Evolutionary conservation across 2,797 vertebrate species (phyloP), one percentile per base, ranked within the genome.

Genomic region (Microctenopoma steveboyesi): DNA sequence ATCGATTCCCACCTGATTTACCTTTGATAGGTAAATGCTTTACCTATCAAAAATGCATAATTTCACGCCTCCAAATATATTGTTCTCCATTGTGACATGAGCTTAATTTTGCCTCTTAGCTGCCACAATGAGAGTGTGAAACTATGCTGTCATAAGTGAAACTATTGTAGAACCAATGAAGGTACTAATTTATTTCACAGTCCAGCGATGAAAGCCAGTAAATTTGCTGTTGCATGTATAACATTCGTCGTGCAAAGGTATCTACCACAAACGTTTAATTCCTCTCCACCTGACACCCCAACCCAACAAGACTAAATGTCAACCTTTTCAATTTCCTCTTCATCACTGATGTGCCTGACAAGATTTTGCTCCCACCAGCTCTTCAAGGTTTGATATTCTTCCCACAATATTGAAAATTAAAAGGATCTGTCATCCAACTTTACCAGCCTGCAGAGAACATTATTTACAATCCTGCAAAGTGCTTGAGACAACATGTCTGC

Each of bases 241-340:
- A 39, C 37, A 50, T 55, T 18, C 42, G 53, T 40, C 47, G n/a
- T 57, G 50, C 13, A 2, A 22, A 59, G 61, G 60, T 27, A 49
- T 45, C 14, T 25, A 18, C 40, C 35, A 18, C 18, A 18, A 18
- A 18, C 18, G 0, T 67, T 63, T 78, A 72, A 61, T 76, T 70
- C 58, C 57, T 37, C 48, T 58, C 28, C 49, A 51, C 27, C 37
- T 27, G 64, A 69, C 61, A 48, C 14, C 33, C 51, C 28, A 47
- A 35, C n/a, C 55, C 50, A 47, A 52, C 51, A 57, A 39, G 58
- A 59, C 47, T 71, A 51, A 28, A 69, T 84, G 75, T 79, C 79
- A 81, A 50, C 47, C 69, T 30, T 47, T 64, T 77, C 73, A 69
- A 72, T 75, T 72, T 83, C 64, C 72, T 72, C 67, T 68, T 54